Conservation (phyloP, 2,113 vertebrate genomes). For the Oreochromis tanganicae region DNA sequence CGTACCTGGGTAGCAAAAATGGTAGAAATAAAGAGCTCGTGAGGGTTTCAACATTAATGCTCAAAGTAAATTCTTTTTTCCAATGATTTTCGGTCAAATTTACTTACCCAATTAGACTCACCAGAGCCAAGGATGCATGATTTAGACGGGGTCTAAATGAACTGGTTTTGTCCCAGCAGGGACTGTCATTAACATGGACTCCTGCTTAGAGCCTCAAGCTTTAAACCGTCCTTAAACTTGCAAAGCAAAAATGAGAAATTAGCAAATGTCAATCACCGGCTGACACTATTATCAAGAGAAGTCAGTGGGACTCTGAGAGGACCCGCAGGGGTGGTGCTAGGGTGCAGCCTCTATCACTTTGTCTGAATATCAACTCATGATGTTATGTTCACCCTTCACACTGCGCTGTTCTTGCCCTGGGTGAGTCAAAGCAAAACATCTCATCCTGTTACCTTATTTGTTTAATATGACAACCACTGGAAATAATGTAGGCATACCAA, state of each 20-base stretch:
- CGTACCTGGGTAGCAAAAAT: background rate
- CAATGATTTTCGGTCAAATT: background rate
- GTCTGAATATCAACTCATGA: constrained; percentile 32
- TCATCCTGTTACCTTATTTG: constrained; percentile 24
- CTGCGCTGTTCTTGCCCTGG: constrained; percentile 23
- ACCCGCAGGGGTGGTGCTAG: background rate
- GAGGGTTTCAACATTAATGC: background rate
- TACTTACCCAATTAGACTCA: background rate
- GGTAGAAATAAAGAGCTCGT: background rate
- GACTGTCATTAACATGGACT: constrained; percentile 43
- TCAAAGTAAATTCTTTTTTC: background rate
- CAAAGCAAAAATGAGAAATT: constrained; percentile 37
- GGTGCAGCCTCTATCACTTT: background rate
- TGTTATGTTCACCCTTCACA: constrained; percentile 29
- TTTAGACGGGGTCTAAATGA: background rate
- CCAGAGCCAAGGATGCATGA: background rate
- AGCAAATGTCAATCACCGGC: constrained; percentile 59
- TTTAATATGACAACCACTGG: constrained; percentile 18
- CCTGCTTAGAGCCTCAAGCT: constrained; percentile 28
- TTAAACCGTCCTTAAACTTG: constrained; percentile 24
- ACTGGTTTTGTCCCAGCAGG: constrained; percentile 13
- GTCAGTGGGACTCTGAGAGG: background rate
- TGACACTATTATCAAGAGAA: constrained; percentile 27
- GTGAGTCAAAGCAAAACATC: constrained; percentile 19
- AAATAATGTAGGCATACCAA: constrained; percentile 34